phyloP scores from a whole-genome alignment of 1,140 invertebrate species.

The Calephelis nemesis region DNA sequence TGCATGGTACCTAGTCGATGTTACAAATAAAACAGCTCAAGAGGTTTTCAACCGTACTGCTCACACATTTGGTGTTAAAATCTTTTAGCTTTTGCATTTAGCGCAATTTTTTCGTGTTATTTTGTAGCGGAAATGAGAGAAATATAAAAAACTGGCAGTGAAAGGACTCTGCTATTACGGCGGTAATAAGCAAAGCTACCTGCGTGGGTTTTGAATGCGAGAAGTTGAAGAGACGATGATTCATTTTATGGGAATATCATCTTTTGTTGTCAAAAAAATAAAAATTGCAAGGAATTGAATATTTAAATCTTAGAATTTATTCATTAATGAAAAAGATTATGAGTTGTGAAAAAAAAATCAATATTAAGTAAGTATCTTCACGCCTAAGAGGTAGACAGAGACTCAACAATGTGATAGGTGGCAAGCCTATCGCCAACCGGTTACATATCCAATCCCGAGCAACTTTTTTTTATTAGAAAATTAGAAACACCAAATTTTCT shows the following conservation, averaged over 20 bases:
- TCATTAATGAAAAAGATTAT: too few relatives aligned
- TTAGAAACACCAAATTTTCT: too few relatives aligned
- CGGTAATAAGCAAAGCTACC: constrained; percentile 41
- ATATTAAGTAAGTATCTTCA: too few relatives aligned
- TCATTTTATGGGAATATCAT: constrained; percentile 4
- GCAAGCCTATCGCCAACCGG: too few relatives aligned
- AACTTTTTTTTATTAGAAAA: too few relatives aligned
- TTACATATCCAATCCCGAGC: too few relatives aligned
- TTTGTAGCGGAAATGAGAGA: constrained; percentile 51
- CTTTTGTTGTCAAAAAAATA: constrained; percentile 6
- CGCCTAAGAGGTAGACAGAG: too few relatives aligned
- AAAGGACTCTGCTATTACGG: constrained; percentile 41
- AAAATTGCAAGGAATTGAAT: too few relatives aligned
- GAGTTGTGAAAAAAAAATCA: too few relatives aligned
- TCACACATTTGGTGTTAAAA: constrained; percentile 27
- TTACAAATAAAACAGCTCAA: constrained; percentile 26
- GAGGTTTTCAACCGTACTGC: constrained; percentile 25
- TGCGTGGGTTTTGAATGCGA: constrained; percentile 32
- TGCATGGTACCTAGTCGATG: constrained; percentile 38
- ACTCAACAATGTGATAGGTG: too few relatives aligned
- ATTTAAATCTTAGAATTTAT: too few relatives aligned
- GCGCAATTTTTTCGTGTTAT: constrained; percentile 46
- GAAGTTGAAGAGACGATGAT: constrained; percentile 6
- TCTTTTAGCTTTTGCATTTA: constrained; percentile 31
- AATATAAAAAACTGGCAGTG: constrained; percentile 47